phyloP scores from a whole-genome alignment of 2,797 vertebrate species.

The Austrolebias charrua region DNA sequence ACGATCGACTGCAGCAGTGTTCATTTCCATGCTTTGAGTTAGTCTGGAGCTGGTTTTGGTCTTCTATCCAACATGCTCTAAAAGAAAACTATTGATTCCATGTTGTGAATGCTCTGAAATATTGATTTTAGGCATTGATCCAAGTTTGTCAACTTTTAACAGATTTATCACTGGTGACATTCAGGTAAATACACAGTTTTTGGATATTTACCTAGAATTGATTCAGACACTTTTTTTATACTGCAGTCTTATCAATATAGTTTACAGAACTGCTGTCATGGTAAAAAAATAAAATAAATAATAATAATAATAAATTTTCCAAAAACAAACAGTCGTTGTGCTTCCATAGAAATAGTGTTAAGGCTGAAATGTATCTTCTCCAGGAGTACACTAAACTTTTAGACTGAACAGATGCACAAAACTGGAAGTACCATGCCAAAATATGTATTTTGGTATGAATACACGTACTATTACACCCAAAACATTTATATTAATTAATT shows the following conservation, averaged over 20 bases:
- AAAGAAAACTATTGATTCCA: not conserved
- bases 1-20: constrained; percentile 9
- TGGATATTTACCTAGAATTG: not conserved
- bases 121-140: constrained; percentile 1
- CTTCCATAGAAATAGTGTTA: no score
- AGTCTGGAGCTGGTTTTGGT: not conserved
- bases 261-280: not conserved
- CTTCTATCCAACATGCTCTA: constrained; percentile 4
- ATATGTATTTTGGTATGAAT: no score
- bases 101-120: not conserved
- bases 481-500: no score
- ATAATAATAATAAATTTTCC: no score
- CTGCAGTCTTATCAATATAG: not conserved
- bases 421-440: no score
- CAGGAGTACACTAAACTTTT: no score
- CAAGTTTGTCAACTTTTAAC: not conserved
- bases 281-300: no score
- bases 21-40: constrained; percentile 32
- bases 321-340: no score
- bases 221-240: not conserved
- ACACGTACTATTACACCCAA: no score
- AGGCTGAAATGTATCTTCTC: no score
- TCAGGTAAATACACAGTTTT: not conserved
- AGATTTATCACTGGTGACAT: not conserved
- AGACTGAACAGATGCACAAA: no score